These are phyloP conservation scores for Pionites leucogaster DNA, from an alignment of 2,113 vertebrate species.

Conservation along the genomic window DNA sequence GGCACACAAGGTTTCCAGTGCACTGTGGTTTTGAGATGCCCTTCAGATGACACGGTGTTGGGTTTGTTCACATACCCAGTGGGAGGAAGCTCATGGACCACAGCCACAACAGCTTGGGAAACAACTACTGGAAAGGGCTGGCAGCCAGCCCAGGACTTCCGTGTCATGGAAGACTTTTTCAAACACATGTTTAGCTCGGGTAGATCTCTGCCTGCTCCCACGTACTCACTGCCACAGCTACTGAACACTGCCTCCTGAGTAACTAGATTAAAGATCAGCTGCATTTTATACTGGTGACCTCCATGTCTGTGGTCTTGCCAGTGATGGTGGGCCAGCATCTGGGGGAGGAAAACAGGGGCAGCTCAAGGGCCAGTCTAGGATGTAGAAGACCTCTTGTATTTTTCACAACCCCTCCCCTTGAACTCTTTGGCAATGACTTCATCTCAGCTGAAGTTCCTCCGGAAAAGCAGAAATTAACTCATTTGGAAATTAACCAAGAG, in stretches of 20 bases:
- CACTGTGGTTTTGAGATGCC: neutral
- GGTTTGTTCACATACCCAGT: neutral
- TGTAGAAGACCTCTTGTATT: neutral
- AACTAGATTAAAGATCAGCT: neutral
- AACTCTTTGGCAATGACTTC: neutral
- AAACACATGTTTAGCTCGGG: rapidly evolving
- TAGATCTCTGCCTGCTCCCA: neutral
- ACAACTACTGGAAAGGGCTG: neutral
- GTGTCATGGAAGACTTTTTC: neutral
- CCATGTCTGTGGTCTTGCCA: neutral
- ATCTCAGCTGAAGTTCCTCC: neutral
- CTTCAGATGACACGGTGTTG: neutral
- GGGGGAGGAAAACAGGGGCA: rapidly evolving
- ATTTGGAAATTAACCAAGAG: neutral
- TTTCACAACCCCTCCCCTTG: neutral
- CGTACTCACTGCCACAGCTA: neutral
- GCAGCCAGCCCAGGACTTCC: neutral
- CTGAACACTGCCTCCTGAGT: neutral
- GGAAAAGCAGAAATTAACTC: neutral
- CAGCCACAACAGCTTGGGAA: neutral
- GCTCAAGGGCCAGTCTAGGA: neutral
- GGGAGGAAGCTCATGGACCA: neutral
- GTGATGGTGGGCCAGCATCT: neutral
- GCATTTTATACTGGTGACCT: neutral
- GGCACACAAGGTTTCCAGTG: neutral